A percentile compares a stretch with the other conserved stretches of the same genome.
These are phyloP conservation scores for Siniperca obscura DNA, from an alignment of 2,797 vertebrate species.

Conservation along the genomic window DNA sequence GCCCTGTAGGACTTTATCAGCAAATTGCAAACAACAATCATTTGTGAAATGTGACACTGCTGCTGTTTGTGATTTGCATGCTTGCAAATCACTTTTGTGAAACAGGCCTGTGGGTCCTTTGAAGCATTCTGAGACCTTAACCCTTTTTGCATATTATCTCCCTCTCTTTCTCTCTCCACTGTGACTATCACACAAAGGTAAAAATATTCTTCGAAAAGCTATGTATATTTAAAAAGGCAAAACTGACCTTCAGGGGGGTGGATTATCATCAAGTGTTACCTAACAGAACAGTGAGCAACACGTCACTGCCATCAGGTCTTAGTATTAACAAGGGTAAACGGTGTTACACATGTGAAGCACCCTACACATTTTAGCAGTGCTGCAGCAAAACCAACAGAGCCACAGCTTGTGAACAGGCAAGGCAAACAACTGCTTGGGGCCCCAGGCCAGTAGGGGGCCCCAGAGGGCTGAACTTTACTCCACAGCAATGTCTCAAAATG, in stretches of 20 bases:
- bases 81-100: not conserved
- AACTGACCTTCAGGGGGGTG: constrained; percentile 23
- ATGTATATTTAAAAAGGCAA: constrained; percentile 21
- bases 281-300: constrained; percentile 39
- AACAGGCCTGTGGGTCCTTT: not conserved
- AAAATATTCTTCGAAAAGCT: constrained; percentile 20
- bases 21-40: not conserved
- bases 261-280: constrained; percentile 37
- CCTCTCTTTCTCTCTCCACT: not conserved
- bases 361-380: constrained; percentile 40
- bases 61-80: not conserved
- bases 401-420: too few relatives aligned
- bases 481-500: too few relatives aligned
- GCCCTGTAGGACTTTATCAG: not conserved
- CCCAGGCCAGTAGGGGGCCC: too few relatives aligned
- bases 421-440: too few relatives aligned
- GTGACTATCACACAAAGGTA: constrained; percentile 5
- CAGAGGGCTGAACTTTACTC: too few relatives aligned
- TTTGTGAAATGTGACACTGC: not conserved
- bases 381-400: constrained; percentile 21
- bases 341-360: constrained; percentile 49
- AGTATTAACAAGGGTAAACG: constrained; percentile 47
- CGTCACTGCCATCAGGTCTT: constrained; percentile 34
- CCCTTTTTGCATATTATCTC: not conserved
- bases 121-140: constrained; percentile 9